These are phyloP conservation scores for Nothoprocta pentlandii DNA, from an alignment of 2,113 vertebrate species.

Conservation along the genomic window DNA sequence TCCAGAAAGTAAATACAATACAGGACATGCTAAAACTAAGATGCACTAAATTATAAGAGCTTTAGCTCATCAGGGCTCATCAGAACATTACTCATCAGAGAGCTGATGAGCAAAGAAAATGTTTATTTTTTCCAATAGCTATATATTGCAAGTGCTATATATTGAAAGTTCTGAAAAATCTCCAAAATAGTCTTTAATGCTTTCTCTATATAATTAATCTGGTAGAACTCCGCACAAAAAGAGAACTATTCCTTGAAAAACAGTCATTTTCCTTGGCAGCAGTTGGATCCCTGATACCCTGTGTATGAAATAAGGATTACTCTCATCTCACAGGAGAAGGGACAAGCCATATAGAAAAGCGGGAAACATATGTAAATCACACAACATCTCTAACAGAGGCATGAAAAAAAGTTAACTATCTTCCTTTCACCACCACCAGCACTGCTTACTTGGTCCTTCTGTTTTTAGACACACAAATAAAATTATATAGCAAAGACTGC, in stretches of 20 bases:
- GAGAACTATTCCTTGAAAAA: background rate
- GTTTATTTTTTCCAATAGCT: background rate
- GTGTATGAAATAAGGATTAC: background rate
- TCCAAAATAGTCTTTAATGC: background rate
- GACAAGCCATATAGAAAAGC: background rate
- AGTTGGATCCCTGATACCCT: fast-evolving
- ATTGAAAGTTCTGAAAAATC: background rate
- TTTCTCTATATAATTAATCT: background rate
- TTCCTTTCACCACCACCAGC: background rate
- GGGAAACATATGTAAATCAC: background rate
- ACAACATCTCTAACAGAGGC: background rate
- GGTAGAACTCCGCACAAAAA: background rate
- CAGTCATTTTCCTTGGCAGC: background rate
- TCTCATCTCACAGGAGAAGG: background rate
- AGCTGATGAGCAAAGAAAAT: background rate
- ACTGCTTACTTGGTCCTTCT: background rate
- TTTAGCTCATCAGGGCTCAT: background rate
- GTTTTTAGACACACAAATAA: background rate
- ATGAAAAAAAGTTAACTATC: background rate
- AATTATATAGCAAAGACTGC: background rate
- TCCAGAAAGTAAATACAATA: background rate
- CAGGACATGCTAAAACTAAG: background rate
- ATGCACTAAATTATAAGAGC: background rate
- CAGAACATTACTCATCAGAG: no score
- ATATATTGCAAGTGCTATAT: background rate